Base-by-base conservation (phyloP, 2,888 invertebrate species). In the Anarsia innoxiella region DNA sequence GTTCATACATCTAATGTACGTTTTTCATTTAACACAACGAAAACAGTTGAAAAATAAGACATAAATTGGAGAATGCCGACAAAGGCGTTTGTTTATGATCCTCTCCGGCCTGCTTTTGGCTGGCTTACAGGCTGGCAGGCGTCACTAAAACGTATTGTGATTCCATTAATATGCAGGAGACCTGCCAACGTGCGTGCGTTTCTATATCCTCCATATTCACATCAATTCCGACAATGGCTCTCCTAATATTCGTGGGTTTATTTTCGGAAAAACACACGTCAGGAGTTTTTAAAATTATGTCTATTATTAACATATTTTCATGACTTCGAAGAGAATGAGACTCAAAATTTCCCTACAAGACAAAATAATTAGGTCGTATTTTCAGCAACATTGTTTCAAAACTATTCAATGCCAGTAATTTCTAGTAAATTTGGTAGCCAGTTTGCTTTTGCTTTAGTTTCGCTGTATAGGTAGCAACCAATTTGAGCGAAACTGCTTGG, bases 81-180 rank as follows among this genome's bases (percentile, higher is more conserved):
- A 32, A 11, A 19, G 23, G n/a, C 23, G 32, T 23, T 50, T 54
- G 56, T 59, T 57, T 61, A 59, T 54, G 52, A 46, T 46, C 51
- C 50, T 44, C 44, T 41, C 47, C 40, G 52, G 52, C 58, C 63
- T 59, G 59, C 53, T 56, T 57, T 71, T 77, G 75, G 75, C 76
- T 71, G 54, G 53, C 57, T 58, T 68, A 65, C 68, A 69, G 54
- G 54, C 57, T 59, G 67, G 64, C 67, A 69, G 65, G 59, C 59
- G 56, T 66, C 32, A 42, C 46, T 42, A 40, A 39, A 48, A 53
- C 48, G 45, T 51, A 53, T 56, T 53, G 65, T 64, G 59, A 59
- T 63, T 59, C 58, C 62, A 69, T 73, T 75, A 72, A 65, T 70
- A 76, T 75, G 72, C 72, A 63, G 53, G 56, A 51, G 45, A 48